Evolutionary conservation across 2,797 vertebrate genomes (phyloP).

Genomic region (Euphonia xanthogaster): DNA sequence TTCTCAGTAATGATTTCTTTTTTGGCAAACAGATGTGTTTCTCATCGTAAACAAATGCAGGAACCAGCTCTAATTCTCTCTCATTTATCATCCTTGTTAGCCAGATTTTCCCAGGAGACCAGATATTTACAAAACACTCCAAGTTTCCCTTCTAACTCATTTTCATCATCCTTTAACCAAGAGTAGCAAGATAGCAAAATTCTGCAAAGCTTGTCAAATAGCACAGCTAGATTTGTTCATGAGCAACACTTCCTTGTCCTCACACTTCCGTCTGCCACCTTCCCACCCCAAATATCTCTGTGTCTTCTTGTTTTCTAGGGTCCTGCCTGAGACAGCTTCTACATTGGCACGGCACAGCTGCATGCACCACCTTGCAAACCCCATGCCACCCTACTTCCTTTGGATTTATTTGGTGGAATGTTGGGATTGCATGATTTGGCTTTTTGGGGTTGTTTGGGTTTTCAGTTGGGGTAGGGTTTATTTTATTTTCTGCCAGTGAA

Average conservation of each 20-base stretch:
- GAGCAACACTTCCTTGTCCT: fast-evolving
- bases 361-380: not conserved
- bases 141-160: not conserved
- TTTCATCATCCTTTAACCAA: not conserved
- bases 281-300: not conserved
- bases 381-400: not conserved
- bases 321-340: not conserved
- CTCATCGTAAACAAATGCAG: not conserved
- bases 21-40: not conserved
- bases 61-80: not conserved
- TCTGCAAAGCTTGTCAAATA: not conserved
- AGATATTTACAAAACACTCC: not conserved
- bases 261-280: not conserved
- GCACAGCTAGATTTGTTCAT: not conserved
- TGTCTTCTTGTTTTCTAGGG: not conserved
- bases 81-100: constrained; percentile 21
- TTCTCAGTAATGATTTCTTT: not conserved
- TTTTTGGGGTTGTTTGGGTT: not conserved
- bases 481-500: not conserved
- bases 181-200: not conserved
- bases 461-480: fast-evolving
- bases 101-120: not conserved
- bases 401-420: not conserved
- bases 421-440: not conserved
- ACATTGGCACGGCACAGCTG: not conserved